Evolutionary conservation across 2,888 invertebrate genomes (phyloP), one percentile per base, ranked within the genome.

Genomic region (Andrena flavipes): DNA sequence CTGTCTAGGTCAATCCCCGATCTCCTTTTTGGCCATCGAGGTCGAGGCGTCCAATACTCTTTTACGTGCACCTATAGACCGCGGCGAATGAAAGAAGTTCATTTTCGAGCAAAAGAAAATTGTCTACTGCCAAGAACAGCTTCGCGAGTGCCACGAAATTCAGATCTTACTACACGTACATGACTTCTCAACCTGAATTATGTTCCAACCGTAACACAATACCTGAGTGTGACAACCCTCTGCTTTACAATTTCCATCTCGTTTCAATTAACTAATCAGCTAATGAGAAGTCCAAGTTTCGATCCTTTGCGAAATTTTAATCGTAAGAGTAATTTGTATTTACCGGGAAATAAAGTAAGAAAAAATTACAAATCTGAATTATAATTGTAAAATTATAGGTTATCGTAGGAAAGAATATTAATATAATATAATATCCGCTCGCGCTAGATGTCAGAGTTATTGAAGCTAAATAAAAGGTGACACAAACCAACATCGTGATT

Each of bases 1-100:
- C 73, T 56, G 72, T 29, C 60, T 54, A 69, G 87, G 84, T 87
- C 87, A 85, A 87, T 87, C 80, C 76, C 72, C 70, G 85, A 80
- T 84, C 82, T 78, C 71, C 74, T 75, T 42, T 42, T 42, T 16
- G 35, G 51, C 70, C 60, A 10, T 64, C 56, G 63, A 35, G 64
- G 33, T 64, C 63, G 51, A 23, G 60, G 13, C 67, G 67, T 60
- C 77, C 74, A 67, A 77, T 77, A 77, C 73, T 59, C 33, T 60
- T 49, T 73, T 73, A 56, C 10, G 29, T 42, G 29, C 48, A 30
- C 33, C 48, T 48, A 33, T 49, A 65, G 56, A 48, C 16, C 33
- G 3, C 56, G 30, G 35, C 20, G 64, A 64, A 23, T 23, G 48
- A 59, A 65, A 6, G 26, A 48, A 65, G 56, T 65, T 59, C 65